A percentile compares a stretch with the other conserved stretches of the same genome.
Evolutionary conservation across 2,888 invertebrate genomes (phyloP).

Genomic region (Tinea semifulvella): DNA sequence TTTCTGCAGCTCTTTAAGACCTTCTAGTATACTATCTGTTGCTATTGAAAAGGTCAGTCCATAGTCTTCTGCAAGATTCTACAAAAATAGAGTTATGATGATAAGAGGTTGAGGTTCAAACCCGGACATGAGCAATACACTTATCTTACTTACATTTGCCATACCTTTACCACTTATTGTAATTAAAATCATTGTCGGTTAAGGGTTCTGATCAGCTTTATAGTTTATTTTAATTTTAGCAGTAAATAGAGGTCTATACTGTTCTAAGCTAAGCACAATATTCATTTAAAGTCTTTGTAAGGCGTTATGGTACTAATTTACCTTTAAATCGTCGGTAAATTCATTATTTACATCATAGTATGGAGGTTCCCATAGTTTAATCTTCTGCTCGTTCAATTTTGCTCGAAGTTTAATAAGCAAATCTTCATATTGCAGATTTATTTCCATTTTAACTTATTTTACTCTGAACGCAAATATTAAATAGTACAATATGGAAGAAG

Average conservation of each 20-base stretch:
- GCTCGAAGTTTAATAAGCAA: slow-evolving; percentile 71
- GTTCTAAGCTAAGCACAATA: no score
- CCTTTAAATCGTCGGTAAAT: slow-evolving; percentile 15
- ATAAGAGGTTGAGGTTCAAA: not conserved
- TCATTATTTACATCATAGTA: slow-evolving; percentile 28
- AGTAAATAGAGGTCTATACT: not conserved
- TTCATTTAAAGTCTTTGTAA: no score
- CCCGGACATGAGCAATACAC: no score
- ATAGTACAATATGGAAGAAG: no score
- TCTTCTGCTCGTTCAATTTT: slow-evolving; percentile 71
- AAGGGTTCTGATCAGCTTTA: no score
- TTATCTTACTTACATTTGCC: no score
- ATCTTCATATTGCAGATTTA: slow-evolving; percentile 62
- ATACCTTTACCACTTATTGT: no score
- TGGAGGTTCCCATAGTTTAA: slow-evolving; percentile 81
- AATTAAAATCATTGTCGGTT: not conserved
- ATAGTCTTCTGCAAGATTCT: not conserved
- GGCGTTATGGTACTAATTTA: no score
- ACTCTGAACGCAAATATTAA: not conserved
- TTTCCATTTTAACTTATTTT: not conserved
- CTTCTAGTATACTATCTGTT: slow-evolving; percentile 24
- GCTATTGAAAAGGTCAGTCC: not conserved
- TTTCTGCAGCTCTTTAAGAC: slow-evolving; percentile 70
- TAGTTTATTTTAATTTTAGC: no score
- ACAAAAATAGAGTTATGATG: not conserved